These are phyloP conservation scores for Streptopelia turtur DNA, from an alignment of 2,797 vertebrate genomes.

Conservation along the genomic window DNA sequence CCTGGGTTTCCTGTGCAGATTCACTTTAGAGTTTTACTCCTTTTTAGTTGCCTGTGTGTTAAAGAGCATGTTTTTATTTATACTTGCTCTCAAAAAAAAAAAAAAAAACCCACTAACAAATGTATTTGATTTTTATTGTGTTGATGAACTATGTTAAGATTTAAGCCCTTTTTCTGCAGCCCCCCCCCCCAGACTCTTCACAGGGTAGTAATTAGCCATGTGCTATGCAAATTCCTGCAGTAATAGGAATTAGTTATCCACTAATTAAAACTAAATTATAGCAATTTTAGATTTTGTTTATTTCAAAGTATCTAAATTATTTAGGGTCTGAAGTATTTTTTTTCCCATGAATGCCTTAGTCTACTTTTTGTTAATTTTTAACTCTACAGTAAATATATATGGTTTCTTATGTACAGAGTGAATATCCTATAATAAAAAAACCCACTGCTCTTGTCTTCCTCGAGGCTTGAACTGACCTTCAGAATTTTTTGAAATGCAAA, in stretches of 20 bases:
- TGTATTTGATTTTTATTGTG: neutral
- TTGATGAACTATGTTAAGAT: neutral
- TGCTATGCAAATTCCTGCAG: constrained; percentile 1
- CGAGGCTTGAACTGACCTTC: neutral
- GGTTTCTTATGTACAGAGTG: neutral
- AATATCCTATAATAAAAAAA: neutral
- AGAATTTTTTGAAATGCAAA: neutral
- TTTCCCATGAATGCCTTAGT: neutral
- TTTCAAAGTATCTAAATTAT: neutral
- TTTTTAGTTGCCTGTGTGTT: neutral
- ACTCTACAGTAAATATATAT: neutral
- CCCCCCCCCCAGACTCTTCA: neutral
- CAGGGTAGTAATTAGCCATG: neutral
- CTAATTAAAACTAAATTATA: constrained; percentile 17
- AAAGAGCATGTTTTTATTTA: neutral
- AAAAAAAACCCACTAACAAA: neutral
- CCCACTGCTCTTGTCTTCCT: neutral
- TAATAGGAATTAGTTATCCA: neutral
- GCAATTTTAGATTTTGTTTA: neutral
- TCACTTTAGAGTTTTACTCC: neutral
- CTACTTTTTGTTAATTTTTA: neutral
- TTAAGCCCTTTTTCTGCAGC: neutral
- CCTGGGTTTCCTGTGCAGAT: constrained; percentile 28
- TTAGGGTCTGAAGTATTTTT: neutral
- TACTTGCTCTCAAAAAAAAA: neutral